Evolutionary conservation across 1,140 invertebrate genomes (phyloP).

Genomic region (Harpegnathos saltator): DNA sequence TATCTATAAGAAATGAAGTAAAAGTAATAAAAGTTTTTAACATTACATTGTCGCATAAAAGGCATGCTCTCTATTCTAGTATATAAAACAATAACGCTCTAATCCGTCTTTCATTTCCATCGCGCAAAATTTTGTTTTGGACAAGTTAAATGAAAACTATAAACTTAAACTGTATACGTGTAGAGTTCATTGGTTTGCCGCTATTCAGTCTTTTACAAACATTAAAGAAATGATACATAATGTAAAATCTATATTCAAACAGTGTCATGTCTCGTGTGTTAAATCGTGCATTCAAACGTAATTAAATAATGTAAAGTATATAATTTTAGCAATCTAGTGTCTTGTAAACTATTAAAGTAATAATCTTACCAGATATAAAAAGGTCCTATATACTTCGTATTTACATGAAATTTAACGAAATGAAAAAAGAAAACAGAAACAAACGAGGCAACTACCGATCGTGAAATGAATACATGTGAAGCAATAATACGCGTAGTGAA

Average conservation of each 20-base stretch:
- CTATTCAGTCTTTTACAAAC: constrained; percentile 81
- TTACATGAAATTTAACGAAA: constrained; percentile 28
- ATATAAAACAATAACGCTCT: neutral
- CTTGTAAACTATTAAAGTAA: constrained; percentile 4
- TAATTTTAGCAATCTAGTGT: constrained; percentile 1
- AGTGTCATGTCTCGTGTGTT: constrained; percentile 60
- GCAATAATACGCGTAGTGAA: constrained; percentile 12
- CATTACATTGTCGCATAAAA: constrained; percentile 2
- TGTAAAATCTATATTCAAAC: constrained; percentile 50
- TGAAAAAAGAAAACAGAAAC: constrained; percentile 9
- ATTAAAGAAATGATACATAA: constrained; percentile 71
- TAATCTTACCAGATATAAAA: constrained; percentile 1
- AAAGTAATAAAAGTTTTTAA: neutral
- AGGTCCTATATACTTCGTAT: constrained; percentile 9
- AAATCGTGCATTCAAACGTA: neutral
- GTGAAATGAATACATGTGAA: constrained; percentile 19
- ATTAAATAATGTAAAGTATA: constrained; percentile 40
- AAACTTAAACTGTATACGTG: constrained; percentile 63
- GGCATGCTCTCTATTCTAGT: constrained; percentile 2
- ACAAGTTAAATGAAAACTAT: constrained; percentile 60
- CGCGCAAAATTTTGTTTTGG: constrained; percentile 19
- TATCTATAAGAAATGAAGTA: neutral
- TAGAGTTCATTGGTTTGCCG: constrained; percentile 71
- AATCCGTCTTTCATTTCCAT: neutral
- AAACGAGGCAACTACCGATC: neutral